Conservation (phyloP, 2,888 invertebrate species). For the Ormyrus rosae region DNA sequence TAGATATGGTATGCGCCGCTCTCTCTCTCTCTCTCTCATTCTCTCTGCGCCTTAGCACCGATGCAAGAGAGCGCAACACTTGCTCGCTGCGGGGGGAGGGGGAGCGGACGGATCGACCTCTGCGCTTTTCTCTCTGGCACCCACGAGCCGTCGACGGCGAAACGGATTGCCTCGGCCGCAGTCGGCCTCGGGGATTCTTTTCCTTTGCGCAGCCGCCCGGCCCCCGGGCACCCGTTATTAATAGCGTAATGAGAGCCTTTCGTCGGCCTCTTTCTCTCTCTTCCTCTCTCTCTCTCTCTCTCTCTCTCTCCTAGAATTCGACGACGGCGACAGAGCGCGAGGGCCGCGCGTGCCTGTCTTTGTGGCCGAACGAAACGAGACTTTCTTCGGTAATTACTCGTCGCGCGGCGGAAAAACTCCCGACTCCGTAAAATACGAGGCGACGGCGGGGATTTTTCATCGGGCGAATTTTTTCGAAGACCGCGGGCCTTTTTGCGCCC, state of each 20-base stretch:
- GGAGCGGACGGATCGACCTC: not conserved
- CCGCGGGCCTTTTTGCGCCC: not conserved
- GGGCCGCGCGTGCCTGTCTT: not conserved
- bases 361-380: conserved; percentile 18
- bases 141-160: conserved; percentile 44
- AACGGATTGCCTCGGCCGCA: conserved; percentile 31
- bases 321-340: conserved; percentile 17
- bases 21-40: conserved; percentile 21
- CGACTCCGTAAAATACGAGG: conserved; percentile 9
- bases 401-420: conserved; percentile 2
- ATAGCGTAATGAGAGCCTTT: conserved; percentile 62
- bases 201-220: conserved; percentile 44
- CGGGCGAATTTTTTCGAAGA: no score
- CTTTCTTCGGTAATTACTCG: conserved; percentile 19
- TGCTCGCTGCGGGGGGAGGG: not conserved
- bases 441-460: no score
- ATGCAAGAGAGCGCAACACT: conserved; percentile 10
- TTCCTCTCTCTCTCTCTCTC: not conserved
- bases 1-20: conserved; percentile 70
- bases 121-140: conserved; percentile 20
- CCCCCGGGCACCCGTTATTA: conserved; percentile 59
- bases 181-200: conserved; percentile 45
- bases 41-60: not conserved
- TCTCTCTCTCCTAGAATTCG: conserved; percentile 25
- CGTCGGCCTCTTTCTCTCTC: conserved; percentile 34